Percentiles rank a stretch among this genome's conserved stretches.
phyloP scores from a whole-genome alignment of 2,888 invertebrate species.

The Cantharis rustica region DNA sequence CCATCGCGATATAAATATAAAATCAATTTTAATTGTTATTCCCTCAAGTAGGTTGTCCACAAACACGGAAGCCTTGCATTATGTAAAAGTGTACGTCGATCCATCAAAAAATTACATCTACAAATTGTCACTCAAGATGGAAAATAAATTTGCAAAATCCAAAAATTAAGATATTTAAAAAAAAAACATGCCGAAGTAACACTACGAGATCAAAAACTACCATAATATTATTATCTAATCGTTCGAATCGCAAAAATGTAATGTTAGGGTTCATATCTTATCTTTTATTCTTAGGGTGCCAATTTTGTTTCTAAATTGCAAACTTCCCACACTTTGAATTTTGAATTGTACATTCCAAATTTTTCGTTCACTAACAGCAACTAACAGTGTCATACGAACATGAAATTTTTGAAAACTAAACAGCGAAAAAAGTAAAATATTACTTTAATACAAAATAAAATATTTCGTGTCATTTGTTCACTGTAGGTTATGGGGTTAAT shows the following conservation, averaged over 20 bases:
- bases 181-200: background rate
- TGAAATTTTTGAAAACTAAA: background rate
- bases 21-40: slow-evolving; percentile 37
- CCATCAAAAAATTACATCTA: background rate
- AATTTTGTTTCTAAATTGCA: background rate
- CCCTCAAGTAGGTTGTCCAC: slow-evolving; percentile 17
- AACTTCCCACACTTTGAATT: background rate
- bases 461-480: background rate
- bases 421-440: background rate
- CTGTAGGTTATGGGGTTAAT: slow-evolving; percentile 1
- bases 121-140: background rate
- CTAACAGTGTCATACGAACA: background rate
- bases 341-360: background rate
- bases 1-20: slow-evolving; percentile 34
- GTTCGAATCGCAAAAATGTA: background rate
- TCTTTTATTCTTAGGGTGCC: background rate
- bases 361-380: background rate
- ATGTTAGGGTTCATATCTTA: background rate
- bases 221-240: background rate
- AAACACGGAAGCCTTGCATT: slow-evolving; percentile 14
- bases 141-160: background rate
- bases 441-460: background rate
- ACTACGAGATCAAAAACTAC: background rate
- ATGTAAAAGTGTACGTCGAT: background rate
- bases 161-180: background rate